These are phyloP conservation scores for Apamea epomidion DNA, from an alignment of 2,888 invertebrate genomes.

Conservation along the genomic window DNA sequence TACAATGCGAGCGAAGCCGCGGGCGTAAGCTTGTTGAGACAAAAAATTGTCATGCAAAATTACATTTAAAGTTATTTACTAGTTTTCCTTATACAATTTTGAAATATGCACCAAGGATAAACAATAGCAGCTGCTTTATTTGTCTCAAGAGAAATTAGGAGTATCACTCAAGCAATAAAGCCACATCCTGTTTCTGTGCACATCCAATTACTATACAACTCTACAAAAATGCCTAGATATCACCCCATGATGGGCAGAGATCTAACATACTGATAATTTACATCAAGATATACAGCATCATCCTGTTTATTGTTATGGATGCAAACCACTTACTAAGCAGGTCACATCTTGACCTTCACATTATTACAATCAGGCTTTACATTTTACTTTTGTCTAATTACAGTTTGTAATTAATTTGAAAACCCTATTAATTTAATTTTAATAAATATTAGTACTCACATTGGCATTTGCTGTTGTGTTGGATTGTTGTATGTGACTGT, in stretches of 20 bases:
- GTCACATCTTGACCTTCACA: slow-evolving; percentile 27
- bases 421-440: background rate
- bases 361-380: slow-evolving; percentile 1
- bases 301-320: slow-evolving; percentile 22
- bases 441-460: slow-evolving; percentile 91
- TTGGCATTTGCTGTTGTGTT: slow-evolving; percentile 93
- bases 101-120: slow-evolving; percentile 3
- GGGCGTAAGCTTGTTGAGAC: background rate
- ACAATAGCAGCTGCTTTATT: slow-evolving; percentile 21
- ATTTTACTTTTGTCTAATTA: slow-evolving; percentile 4
- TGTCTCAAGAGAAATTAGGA: slow-evolving; percentile 34
- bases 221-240: slow-evolving; percentile 1
- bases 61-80: background rate
- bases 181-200: slow-evolving; percentile 52
- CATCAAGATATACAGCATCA: slow-evolving; percentile 24
- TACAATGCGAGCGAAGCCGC: background rate
- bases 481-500: slow-evolving; percentile 94
- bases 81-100: slow-evolving; percentile 17
- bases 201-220: slow-evolving; percentile 36
- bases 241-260: slow-evolving; percentile 2
- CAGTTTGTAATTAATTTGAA: background rate
- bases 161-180: slow-evolving; percentile 46
- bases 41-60: background rate
- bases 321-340: slow-evolving; percentile 18
- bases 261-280: slow-evolving; percentile 9